Base-by-base conservation (phyloP, 2,113 vertebrate genomes). In the Narcine bancroftii region DNA sequence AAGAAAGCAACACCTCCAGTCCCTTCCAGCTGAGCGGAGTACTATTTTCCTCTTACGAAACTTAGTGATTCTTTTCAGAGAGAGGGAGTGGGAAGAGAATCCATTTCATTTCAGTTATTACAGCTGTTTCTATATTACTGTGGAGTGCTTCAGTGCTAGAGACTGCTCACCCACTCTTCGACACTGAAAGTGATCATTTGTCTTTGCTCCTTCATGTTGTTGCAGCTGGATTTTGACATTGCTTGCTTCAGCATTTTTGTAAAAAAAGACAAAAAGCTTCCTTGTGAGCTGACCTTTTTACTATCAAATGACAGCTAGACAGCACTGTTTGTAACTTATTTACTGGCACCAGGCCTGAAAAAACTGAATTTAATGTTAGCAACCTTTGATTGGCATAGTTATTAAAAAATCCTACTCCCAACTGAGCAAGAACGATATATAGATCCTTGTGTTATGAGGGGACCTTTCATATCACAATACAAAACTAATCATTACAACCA, bases 271-370 rank as follows among this genome's bases (percentile, higher is more conserved):
- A 96, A 95, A 96, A 96, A 94, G 93, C 95, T 96, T 96, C 95
- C 95, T 96, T 96, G 95, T 96, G 96, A 95, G 96, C 94, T 95
- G 96, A 96, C 94, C 94, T 95, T 95, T n/a, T 96, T 96, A 96
- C 96, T 96, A 96, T 97, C 96, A 96, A 95, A 96, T 96, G 96
- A 96, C 96, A 96, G 95, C 95, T 95, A 95, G 93, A 92, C 94
- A 95, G 94, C 93, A 93, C 95, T 95, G 96, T 95, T 95, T 94
- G 95, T 95, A 95, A 96, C 96, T 96, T 96, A 96, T 95, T 96
- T 96, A 96, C 95, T 96, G 96, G 95, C 95, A 94, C 7, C 33
- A 71, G 92, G 93, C 96, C 96, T 96, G 94, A 93, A 95, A 96
- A 96, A 97, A 95, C 95, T 96, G 95, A 95, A 95, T 95, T 94